Evolutionary conservation across 92 coral and sea anemone genomes (phyloP).

Genomic region (Parazoanthus atlanticus): DNA sequence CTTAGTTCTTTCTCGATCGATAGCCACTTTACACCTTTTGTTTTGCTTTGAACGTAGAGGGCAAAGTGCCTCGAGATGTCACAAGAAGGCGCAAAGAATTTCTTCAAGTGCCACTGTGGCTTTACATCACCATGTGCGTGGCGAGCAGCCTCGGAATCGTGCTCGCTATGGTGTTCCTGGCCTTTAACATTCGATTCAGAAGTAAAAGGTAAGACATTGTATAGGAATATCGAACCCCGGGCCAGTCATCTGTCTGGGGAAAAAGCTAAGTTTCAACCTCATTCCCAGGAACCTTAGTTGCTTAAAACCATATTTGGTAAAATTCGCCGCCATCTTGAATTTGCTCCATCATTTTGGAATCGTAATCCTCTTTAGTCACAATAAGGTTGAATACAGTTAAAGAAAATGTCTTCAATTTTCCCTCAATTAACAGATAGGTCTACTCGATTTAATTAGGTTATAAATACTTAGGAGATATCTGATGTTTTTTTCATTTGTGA

Average conservation of each 20-base stretch:
- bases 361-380: too few relatives aligned
- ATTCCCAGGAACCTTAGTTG: background rate
- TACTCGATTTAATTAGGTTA: too few relatives aligned
- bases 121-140: constrained; percentile 58
- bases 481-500: too few relatives aligned
- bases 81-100: constrained; percentile 63
- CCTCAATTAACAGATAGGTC: too few relatives aligned
- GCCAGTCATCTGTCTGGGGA: too few relatives aligned
- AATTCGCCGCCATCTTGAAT: background rate
- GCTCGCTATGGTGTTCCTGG: constrained; percentile 71
- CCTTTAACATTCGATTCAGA: constrained; percentile 70
- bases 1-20: too few relatives aligned
- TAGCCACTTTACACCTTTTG: background rate
- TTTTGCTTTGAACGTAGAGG: constrained; percentile 39
- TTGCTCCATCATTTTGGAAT: too few relatives aligned
- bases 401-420: too few relatives aligned
- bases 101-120: constrained; percentile 72
- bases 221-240: background rate
- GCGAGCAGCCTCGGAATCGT: constrained; percentile 73
- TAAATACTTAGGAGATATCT: too few relatives aligned
- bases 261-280: too few relatives aligned
- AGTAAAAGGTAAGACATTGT: constrained; percentile 63
- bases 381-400: too few relatives aligned
- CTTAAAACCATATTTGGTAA: too few relatives aligned
- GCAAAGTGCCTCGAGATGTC: constrained; percentile 71